Evolutionary conservation across 2,888 invertebrate genomes (phyloP).

Genomic region (Antheraea yamamai): DNA sequence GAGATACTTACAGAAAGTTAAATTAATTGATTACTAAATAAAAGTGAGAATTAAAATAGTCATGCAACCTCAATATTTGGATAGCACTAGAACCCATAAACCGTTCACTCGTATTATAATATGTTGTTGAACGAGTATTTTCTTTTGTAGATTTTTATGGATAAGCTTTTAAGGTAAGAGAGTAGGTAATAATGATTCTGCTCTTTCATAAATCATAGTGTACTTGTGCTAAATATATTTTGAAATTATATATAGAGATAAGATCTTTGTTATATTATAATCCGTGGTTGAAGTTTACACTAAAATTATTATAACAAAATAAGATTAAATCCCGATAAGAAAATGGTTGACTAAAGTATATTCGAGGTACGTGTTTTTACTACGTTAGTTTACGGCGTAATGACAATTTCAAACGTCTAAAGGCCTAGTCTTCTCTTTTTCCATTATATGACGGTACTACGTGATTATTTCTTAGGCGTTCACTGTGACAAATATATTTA

Average conservation of each 20-base stretch:
- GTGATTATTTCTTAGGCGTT: background rate
- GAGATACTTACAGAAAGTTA: background rate
- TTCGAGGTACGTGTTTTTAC: background rate
- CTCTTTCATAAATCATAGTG: background rate
- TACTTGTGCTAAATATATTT: background rate
- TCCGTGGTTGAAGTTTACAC: background rate
- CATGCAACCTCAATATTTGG: background rate
- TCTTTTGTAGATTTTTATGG: background rate
- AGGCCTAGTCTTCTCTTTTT: background rate
- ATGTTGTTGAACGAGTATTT: background rate
- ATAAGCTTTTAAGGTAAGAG: slow-evolving; percentile 3
- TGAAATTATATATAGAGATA: background rate
- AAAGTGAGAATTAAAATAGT: background rate
- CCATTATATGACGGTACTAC: background rate
- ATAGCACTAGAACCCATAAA: background rate
- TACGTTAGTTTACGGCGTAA: background rate
- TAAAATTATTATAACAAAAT: background rate
- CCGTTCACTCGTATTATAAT: background rate
- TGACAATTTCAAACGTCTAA: background rate
- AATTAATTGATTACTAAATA: background rate
- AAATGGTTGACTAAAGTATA: background rate
- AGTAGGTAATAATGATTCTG: background rate
- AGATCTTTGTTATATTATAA: background rate
- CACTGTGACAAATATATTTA: background rate
- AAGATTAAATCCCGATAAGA: background rate